These are phyloP conservation scores for Artemia sinica DNA, from an alignment of 2,888 invertebrate genomes.

Conservation along the genomic window DNA sequence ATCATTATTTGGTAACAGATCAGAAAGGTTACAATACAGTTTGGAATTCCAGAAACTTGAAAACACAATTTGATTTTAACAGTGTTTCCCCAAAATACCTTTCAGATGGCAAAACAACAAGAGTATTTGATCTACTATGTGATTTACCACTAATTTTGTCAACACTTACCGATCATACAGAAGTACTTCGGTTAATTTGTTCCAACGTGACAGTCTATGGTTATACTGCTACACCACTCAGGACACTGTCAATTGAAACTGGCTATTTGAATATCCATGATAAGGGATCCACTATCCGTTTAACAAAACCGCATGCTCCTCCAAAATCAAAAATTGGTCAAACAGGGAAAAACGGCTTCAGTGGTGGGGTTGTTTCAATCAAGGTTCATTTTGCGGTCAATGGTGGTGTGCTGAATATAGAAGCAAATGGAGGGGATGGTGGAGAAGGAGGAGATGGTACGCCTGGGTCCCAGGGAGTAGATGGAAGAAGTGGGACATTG, in stretches of 20 bases:
- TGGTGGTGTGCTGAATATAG: not conserved
- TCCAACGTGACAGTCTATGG: not conserved
- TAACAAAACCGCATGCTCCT: not conserved
- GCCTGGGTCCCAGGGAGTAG: not conserved
- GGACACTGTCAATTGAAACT: not conserved
- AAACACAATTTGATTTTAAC: no score
- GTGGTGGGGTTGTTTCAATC: not conserved
- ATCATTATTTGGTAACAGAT: no score
- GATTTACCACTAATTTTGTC: no score
- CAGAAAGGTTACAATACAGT: no score
- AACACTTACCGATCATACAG: not conserved
- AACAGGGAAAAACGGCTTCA: not conserved
- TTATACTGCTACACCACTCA: not conserved
- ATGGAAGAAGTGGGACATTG: not conserved
- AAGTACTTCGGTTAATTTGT: not conserved
- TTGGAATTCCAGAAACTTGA: no score
- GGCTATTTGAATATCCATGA: not conserved
- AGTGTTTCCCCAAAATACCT: no score
- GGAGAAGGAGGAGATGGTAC: not conserved
- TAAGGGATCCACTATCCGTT: not conserved
- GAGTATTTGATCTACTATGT: no score
- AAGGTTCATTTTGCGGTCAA: not conserved
- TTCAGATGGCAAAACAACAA: no score
- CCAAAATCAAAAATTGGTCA: not conserved
- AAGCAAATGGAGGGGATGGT: not conserved